Evolutionary conservation across 1,140 invertebrate genomes (phyloP).

Genomic region (Hylaeus anthracinus): DNA sequence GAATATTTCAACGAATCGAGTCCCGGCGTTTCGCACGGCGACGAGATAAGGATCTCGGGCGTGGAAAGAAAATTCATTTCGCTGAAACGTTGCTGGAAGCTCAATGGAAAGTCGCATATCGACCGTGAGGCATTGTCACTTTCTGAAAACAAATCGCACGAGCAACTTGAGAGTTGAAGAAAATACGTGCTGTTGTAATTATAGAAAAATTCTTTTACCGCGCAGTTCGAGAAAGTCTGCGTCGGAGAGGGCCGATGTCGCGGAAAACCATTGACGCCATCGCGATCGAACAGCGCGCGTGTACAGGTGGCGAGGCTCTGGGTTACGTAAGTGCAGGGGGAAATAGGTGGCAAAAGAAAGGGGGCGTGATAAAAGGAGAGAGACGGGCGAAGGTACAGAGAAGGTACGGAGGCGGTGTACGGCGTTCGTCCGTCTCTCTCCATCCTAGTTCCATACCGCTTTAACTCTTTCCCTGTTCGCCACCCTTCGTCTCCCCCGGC

Average conservation of each 20-base stretch:
- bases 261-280: neutral
- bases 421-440: neutral
- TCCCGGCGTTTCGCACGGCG: slow-evolving; percentile 28
- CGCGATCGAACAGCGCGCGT: neutral
- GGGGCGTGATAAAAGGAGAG: slow-evolving; percentile 26
- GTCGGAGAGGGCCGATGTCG: no score
- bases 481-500: slow-evolving; percentile 1
- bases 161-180: no score
- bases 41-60: slow-evolving; percentile 42
- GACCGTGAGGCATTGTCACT: no score
- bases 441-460: neutral
- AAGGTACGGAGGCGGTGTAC: slow-evolving; percentile 13
- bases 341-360: slow-evolving; percentile 7
- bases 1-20: slow-evolving; percentile 22
- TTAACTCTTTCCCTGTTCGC: slow-evolving; percentile 12
- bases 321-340: slow-evolving; percentile 28
- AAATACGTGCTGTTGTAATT: no score
- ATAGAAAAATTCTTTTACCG: no score
- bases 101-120: no score
- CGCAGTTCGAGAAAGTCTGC: no score
- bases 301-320: slow-evolving; percentile 38
- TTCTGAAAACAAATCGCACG: no score
- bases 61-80: slow-evolving; percentile 13
- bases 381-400: slow-evolving; percentile 14
- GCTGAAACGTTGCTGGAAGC: neutral